Evolutionary conservation across 92 coral and sea anemone species (phyloP), one percentile per base, ranked within the genome.

Genomic region (Plumapathes pennacea): DNA sequence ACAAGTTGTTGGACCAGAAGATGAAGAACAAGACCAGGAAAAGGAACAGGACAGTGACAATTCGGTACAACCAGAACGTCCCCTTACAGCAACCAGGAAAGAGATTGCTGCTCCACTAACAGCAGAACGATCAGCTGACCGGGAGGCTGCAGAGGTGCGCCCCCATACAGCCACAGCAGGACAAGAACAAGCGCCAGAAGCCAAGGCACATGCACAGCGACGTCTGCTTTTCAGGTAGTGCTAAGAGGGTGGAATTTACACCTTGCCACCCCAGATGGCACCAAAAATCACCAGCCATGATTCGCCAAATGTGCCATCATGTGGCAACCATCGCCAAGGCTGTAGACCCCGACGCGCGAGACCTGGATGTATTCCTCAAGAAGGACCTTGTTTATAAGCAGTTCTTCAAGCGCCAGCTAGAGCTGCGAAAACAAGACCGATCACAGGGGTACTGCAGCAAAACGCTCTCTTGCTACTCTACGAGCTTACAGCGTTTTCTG

Each of bases 401-500:
- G 2, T 51, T 51, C 38, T 51, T 51, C 37, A 55, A 55, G 62
- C 62, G 46, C 23, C 45, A 55, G 13, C 10, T 55, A 12, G 47
- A 55, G 4, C 25, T 32, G 13, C 18, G 62, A 33, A 55, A 55
- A 30, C 62, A 55, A 32, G 62, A 55, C n/a, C 33, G 38, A 30
- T 55, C 62, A 32, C 20, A 32, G 24, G 62, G 62, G 6, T 46
- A 22, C 21, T 33, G 46, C 17, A 55, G 62, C 27, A 55, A 55
- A 55, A 55, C 62, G 6, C 40, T 55, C 10, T 55, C 62, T 2
- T 55, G 62, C 46, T 55, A 32, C 28, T 55, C 62, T 17, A 5
- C 54, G 24, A 47, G 54, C 33, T 46, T 55, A 33, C 23, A 55
- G 46, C 62, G 46, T 30, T 55, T 55, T 17, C 62, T 55, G 19